Evolutionary conservation across 2,888 invertebrate species (phyloP).

Genomic region (Trissolcus brochymenae): DNA sequence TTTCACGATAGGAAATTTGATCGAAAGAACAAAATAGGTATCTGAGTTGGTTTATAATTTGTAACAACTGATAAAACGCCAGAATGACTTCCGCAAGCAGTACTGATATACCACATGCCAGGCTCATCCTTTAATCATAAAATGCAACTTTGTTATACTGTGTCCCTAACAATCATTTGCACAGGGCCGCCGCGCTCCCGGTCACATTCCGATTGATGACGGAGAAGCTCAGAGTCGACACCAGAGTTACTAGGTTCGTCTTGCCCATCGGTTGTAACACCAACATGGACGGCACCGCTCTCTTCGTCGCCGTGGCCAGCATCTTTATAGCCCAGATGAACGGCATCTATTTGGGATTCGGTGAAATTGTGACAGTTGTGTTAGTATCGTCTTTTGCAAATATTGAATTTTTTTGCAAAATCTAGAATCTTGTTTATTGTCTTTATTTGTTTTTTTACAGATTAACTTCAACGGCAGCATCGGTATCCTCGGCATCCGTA

Average conservation of each 20-base stretch:
- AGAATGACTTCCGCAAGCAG: conserved; percentile 66
- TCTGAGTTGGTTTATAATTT: conserved; percentile 41
- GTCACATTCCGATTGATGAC: conserved; percentile 92
- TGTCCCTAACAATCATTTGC: conserved; percentile 70
- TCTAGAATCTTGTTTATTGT: too few relatives aligned
- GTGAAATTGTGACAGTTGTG: conserved; percentile 92
- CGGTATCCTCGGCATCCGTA: conserved; percentile 92
- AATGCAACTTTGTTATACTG: conserved; percentile 53
- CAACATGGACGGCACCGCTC: conserved; percentile 94
- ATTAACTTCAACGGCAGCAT: conserved; percentile 89
- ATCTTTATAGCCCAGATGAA: conserved; percentile 94
- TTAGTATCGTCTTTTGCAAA: conserved; percentile 73
- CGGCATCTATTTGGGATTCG: conserved; percentile 86
- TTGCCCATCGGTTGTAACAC: conserved; percentile 94
- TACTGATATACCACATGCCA: conserved; percentile 54
- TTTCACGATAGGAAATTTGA: conserved; percentile 26
- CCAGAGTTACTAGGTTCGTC: conserved; percentile 90
- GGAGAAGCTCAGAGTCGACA: conserved; percentile 87
- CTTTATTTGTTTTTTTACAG: conserved; percentile 75
- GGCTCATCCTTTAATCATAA: conserved; percentile 52
- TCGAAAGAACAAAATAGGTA: conserved; percentile 18
- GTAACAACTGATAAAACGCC: conserved; percentile 57
- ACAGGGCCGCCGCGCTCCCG: conserved; percentile 88
- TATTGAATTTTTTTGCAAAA: neutral
- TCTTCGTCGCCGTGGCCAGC: conserved; percentile 92